A percentile compares a stretch with the other conserved stretches of the same genome.
Evolutionary conservation across 2,113 vertebrate genomes (phyloP).

Genomic region (Mobula hypostoma): DNA sequence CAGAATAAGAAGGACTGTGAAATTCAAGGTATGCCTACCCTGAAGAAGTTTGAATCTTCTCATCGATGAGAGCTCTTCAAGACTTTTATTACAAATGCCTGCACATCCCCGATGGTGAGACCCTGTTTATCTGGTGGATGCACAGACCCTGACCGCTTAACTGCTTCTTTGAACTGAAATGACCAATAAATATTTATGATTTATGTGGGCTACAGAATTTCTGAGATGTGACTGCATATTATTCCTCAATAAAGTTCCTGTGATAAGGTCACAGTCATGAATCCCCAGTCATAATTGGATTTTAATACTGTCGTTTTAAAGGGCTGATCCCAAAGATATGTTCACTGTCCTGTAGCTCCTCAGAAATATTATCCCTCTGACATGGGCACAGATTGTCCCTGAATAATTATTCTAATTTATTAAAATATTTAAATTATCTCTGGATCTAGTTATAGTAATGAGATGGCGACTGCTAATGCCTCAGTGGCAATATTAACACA

Average conservation of each 20-base stretch:
- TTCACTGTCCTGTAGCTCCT: not conserved
- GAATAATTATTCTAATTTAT: not conserved
- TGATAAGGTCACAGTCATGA: constrained; percentile 13
- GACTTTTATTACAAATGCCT: not conserved
- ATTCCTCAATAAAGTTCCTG: not conserved
- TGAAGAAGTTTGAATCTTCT: too few relatives aligned
- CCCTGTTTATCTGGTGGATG: not conserved
- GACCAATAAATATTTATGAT: constrained; percentile 24
- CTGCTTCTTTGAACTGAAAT: not conserved
- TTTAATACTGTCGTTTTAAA: not conserved
- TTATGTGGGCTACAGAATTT: not conserved
- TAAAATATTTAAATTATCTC: constrained; percentile 4
- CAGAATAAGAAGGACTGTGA: too few relatives aligned
- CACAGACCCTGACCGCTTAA: too few relatives aligned
- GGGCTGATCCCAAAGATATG: not conserved
- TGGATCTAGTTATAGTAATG: not conserved
- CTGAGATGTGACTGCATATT: not conserved
- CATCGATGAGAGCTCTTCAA: not conserved
- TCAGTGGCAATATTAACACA: not conserved
- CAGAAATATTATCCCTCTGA: not conserved
- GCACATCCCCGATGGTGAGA: not conserved
- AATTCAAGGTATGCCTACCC: too few relatives aligned
- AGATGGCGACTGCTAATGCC: not conserved
- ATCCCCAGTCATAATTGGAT: not conserved
- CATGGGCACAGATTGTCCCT: not conserved